Evolutionary conservation across 2,797 vertebrate species (phyloP).

Genomic region (Coregonus sp.): DNA sequence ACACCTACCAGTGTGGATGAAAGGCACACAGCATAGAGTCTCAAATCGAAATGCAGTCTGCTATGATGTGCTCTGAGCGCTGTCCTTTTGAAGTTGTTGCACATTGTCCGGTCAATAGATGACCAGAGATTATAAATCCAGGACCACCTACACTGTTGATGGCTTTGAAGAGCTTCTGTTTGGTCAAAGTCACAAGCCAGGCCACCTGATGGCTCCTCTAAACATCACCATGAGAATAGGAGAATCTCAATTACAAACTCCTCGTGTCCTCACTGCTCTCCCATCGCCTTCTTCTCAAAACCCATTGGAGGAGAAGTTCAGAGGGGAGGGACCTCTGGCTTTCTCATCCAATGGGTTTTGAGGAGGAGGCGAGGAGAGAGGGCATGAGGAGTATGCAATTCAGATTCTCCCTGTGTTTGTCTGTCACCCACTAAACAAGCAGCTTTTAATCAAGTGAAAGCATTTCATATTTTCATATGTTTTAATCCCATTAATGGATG

Average conservation of each 20-base stretch:
- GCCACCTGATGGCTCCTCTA: slow-evolving; percentile 10
- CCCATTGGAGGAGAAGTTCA: too few species aligned
- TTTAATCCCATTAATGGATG: not conserved
- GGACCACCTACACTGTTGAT: not conserved
- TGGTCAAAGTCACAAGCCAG: not conserved
- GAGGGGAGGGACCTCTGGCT: too few species aligned
- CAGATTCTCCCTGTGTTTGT: not conserved
- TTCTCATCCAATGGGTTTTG: too few species aligned
- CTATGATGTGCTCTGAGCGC: slow-evolving; percentile 13
- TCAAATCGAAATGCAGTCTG: slow-evolving; percentile 33
- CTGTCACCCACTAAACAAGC: not conserved
- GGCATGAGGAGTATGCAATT: too few species aligned
- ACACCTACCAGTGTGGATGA: slow-evolving; percentile 23
- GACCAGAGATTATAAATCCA: slow-evolving; percentile 7
- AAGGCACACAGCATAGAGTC: slow-evolving; percentile 26
- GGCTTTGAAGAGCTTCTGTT: slow-evolving; percentile 25
- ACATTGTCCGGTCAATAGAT: slow-evolving; percentile 27
- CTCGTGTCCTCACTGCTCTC: too few species aligned
- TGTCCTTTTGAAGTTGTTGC: slow-evolving; percentile 32
- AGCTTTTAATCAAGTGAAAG: not conserved
- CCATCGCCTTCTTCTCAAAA: too few species aligned
- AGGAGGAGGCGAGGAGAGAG: too few species aligned
- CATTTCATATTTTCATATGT: not conserved
- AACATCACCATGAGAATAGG: not conserved
- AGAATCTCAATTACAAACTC: not conserved